phyloP scores from a whole-genome alignment of 2,797 vertebrate species.

The Antennarius maculatus region DNA sequence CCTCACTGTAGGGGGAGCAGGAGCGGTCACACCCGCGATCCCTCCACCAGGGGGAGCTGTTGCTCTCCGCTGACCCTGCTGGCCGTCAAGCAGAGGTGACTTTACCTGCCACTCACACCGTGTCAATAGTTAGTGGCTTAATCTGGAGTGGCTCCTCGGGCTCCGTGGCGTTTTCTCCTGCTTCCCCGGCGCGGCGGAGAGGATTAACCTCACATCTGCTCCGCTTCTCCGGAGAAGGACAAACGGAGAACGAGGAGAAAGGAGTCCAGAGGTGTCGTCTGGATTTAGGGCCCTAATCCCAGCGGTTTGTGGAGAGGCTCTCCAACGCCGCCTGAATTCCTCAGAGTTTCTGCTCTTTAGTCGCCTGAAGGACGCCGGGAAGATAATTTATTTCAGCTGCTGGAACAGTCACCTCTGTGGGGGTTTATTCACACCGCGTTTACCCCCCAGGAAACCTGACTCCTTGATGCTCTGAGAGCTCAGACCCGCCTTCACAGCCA shows the following conservation, averaged over 20 bases:
- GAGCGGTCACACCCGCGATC: accelerated
- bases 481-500: slow-evolving; percentile 56
- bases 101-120: slow-evolving; percentile 70
- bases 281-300: slow-evolving; percentile 38
- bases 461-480: slow-evolving; percentile 48
- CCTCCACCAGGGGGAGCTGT: slow-evolving; percentile 66
- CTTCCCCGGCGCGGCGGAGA: slow-evolving; percentile 35
- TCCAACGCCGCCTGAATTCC: slow-evolving; percentile 3
- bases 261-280: slow-evolving; percentile 33
- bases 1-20: not conserved
- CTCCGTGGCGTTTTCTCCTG: slow-evolving; percentile 49
- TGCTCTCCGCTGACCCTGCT: slow-evolving; percentile 44
- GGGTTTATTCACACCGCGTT: slow-evolving; percentile 2
- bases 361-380: slow-evolving; percentile 37
- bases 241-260: slow-evolving; percentile 29
- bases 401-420: not conserved
- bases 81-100: slow-evolving; percentile 51
- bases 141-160: slow-evolving; percentile 62
- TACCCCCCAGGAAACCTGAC: slow-evolving; percentile 1
- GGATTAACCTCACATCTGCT: slow-evolving; percentile 61
- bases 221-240: slow-evolving; percentile 36
- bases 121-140: slow-evolving; percentile 65
- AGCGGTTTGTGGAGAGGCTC: slow-evolving; percentile 17
- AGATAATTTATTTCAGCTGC: not conserved
- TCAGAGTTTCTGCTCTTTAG: slow-evolving; percentile 7